phyloP scores from a whole-genome alignment of 2,797 vertebrate species.

The Microchirus variegatus region DNA sequence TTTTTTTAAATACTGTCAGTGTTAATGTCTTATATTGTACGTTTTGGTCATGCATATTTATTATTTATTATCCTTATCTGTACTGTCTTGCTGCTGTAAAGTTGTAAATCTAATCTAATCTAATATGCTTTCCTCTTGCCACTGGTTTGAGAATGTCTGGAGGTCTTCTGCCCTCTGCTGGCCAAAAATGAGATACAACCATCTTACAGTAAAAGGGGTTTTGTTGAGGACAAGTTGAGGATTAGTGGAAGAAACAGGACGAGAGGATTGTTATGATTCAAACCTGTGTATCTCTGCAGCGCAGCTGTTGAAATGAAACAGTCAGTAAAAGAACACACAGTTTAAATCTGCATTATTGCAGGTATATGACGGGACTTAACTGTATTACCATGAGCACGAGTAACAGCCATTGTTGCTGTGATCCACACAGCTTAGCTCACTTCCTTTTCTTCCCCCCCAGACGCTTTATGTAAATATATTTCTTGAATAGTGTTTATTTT shows the following conservation, averaged over 20 bases:
- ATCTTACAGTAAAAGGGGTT: not conserved
- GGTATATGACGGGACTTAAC: not conserved
- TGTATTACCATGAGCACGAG: not conserved
- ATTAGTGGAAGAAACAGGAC: not conserved
- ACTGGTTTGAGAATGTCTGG: not conserved
- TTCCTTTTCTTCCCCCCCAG: not conserved
- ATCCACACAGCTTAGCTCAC: not conserved
- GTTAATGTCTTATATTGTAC: no score
- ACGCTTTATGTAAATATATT: not conserved
- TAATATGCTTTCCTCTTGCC: no score
- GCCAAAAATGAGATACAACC: not conserved
- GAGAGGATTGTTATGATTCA: not conserved
- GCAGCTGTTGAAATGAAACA: not conserved
- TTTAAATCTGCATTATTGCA: not conserved
- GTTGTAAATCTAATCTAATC: no score
- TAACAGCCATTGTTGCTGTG: not conserved
- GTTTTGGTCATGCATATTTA: no score
- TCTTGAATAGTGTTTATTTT: not conserved
- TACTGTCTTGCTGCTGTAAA: no score
- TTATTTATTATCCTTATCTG: no score
- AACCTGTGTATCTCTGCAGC: not conserved
- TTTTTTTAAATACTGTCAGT: no score
- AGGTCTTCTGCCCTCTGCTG: conserved; percentile 30
- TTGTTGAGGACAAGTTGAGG: not conserved
- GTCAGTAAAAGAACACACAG: not conserved